A percentile compares a stretch with the other conserved stretches of the same genome.
Conservation (phyloP, 2,797 vertebrate species). For the Mormyrus proboscirostris region DNA sequence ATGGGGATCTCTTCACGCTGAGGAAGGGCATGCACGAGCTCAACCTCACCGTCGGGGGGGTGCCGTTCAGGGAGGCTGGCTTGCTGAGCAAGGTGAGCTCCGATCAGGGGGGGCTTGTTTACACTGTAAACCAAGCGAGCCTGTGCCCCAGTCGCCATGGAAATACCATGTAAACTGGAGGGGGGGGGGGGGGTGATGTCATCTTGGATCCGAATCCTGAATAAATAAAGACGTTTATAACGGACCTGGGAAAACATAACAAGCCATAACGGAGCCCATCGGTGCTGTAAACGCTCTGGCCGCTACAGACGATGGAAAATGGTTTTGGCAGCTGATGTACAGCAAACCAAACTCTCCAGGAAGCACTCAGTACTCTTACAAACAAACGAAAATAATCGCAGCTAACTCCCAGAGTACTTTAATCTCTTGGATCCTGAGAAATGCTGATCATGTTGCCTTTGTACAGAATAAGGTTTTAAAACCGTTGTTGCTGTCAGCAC, state of each 20-base stretch:
- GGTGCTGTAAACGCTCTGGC: background rate
- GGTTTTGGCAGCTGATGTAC: background rate
- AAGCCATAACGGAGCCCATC: background rate
- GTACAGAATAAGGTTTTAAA: background rate
- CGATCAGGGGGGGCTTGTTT: background rate
- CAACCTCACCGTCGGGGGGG: conserved; percentile 89
- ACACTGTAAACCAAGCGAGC: background rate
- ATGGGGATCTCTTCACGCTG: conserved; percentile 79
- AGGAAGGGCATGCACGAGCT: conserved; percentile 84
- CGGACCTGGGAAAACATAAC: background rate
- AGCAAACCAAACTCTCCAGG: background rate
- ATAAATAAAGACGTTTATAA: background rate
- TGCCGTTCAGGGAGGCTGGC: conserved; percentile 80
- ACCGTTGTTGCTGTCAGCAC: background rate
- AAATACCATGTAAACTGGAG: background rate
- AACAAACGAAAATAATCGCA: no score
- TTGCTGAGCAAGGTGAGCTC: conserved; percentile 75
- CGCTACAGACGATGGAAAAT: background rate
- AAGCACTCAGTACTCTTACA: background rate
- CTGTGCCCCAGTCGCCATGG: background rate
- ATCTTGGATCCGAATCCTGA: background rate
- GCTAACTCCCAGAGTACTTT: background rate
- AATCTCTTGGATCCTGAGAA: background rate
- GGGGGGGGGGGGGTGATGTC: background rate
- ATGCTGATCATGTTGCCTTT: background rate